A percentile compares a stretch with the other conserved stretches of the same genome.
Evolutionary conservation across 2,113 vertebrate genomes (phyloP).

Genomic region (Arizona elegans): DNA sequence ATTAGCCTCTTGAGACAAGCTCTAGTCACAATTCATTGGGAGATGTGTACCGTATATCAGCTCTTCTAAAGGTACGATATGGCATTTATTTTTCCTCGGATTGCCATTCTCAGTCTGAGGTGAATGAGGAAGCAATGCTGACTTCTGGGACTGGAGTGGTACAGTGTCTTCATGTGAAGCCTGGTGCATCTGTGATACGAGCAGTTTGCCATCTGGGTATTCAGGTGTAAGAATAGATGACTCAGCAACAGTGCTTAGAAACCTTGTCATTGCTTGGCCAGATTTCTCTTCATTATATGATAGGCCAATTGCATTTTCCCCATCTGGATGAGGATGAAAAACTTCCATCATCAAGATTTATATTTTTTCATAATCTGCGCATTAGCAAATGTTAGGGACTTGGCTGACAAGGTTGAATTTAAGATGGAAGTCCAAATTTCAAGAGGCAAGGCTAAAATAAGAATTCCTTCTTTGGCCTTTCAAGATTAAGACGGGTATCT

Average conservation of each 20-base stretch:
- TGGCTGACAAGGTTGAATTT: not conserved
- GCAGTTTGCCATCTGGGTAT: constrained; percentile 14
- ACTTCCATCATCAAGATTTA: not conserved
- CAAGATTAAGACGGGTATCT: not conserved
- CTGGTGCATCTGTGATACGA: constrained; percentile 5
- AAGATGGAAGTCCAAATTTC: not conserved
- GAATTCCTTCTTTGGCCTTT: not conserved
- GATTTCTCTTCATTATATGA: constrained; percentile 21
- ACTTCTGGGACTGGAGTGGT: not conserved
- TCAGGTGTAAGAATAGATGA: constrained; percentile 27
- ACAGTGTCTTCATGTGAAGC: not conserved
- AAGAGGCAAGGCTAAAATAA: not conserved
- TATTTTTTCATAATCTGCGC: not conserved
- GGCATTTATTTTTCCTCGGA: constrained; percentile 17
- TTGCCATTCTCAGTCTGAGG: constrained; percentile 14
- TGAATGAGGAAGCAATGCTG: constrained; percentile 1
- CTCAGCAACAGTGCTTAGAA: constrained; percentile 12
- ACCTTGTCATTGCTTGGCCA: not conserved
- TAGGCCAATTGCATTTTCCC: constrained; percentile 12
- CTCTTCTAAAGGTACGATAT: not conserved
- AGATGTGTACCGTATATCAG: not conserved
- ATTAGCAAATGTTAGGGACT: not conserved
- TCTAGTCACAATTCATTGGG: constrained; percentile 10
- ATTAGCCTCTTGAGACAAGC: constrained; percentile 8
- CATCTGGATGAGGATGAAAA: constrained; percentile 5